These are phyloP conservation scores for Apotomis turbidana DNA, from an alignment of 2,888 invertebrate genomes.

Conservation along the genomic window DNA sequence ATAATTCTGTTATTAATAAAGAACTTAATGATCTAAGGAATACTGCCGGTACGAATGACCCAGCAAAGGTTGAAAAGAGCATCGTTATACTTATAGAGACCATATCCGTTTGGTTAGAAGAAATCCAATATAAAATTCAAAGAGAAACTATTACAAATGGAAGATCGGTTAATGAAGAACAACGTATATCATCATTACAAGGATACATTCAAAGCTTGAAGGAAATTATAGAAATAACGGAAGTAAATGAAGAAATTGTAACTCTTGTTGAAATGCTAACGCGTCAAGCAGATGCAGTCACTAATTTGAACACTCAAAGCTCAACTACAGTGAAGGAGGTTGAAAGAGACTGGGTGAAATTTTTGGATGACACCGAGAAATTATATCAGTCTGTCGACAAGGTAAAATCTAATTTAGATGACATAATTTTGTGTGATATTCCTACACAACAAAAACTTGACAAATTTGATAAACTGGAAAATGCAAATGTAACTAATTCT, in stretches of 20 bases:
- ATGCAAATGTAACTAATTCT: slow-evolving; percentile 85
- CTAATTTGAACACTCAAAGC: slow-evolving; percentile 83
- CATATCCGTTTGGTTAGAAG: slow-evolving; percentile 93
- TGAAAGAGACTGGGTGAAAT: slow-evolving; percentile 88
- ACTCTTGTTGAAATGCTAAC: slow-evolving; percentile 85
- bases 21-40: slow-evolving; percentile 83
- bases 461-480: slow-evolving; percentile 88
- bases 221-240: slow-evolving; percentile 86
- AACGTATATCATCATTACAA: slow-evolving; percentile 71
- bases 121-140: slow-evolving; percentile 91
- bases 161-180: slow-evolving; percentile 59
- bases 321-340: slow-evolving; percentile 78
- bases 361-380: slow-evolving; percentile 85
- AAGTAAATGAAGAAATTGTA: slow-evolving; percentile 86
- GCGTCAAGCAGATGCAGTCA: slow-evolving; percentile 88
- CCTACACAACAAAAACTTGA: slow-evolving; percentile 87
- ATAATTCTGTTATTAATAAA: slow-evolving; percentile 82
- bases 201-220: slow-evolving; percentile 84
- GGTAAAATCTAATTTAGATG: slow-evolving; percentile 81
- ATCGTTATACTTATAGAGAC: slow-evolving; percentile 90
- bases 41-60: slow-evolving; percentile 84
- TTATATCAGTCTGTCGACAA: slow-evolving; percentile 80
- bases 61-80: slow-evolving; percentile 85
- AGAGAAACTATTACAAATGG: slow-evolving; percentile 61
- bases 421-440: slow-evolving; percentile 84